These are phyloP conservation scores for human DNA, from an alignment of 2,113 vertebrate genomes.

Conservation along the genomic window DNA sequence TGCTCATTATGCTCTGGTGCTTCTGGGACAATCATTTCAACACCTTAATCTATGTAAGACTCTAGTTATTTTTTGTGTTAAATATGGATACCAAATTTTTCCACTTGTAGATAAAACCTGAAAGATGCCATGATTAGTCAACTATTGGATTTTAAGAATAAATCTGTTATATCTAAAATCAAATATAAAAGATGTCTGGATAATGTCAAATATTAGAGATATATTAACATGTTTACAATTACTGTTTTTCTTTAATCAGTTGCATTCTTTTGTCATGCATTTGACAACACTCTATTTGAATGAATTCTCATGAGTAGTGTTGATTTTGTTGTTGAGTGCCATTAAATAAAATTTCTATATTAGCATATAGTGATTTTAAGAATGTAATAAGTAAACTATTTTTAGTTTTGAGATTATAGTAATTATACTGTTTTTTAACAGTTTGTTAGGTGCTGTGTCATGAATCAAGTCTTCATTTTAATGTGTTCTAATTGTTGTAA, in stretches of 20 bases:
- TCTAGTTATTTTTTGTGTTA: not conserved
- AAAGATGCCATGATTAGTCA: not conserved
- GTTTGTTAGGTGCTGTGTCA: not conserved
- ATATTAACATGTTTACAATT: not conserved
- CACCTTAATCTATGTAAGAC: not conserved
- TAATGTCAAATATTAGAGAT: not conserved
- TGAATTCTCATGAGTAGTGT: not conserved
- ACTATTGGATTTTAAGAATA: not conserved
- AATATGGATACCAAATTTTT: not conserved
- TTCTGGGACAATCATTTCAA: not conserved
- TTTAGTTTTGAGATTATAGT: not conserved
- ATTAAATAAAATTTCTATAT: not conserved
- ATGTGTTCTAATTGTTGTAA: not conserved
- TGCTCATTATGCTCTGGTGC: not conserved
- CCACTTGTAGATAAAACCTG: not conserved
- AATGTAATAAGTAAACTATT: not conserved
- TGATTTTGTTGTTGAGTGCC: not conserved
- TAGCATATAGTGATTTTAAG: not conserved
- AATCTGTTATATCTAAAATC: not conserved
- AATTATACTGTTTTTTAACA: not conserved
- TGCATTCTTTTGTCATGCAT: not conserved
- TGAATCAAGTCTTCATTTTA: not conserved
- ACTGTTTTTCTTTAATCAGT: constrained; percentile 8
- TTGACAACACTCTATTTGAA: not conserved
- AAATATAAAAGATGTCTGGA: not conserved